Percentiles rank a stretch among this genome's conserved stretches.
Conservation (phyloP, 2,113 vertebrate species). For the Stercorarius parasiticus region DNA sequence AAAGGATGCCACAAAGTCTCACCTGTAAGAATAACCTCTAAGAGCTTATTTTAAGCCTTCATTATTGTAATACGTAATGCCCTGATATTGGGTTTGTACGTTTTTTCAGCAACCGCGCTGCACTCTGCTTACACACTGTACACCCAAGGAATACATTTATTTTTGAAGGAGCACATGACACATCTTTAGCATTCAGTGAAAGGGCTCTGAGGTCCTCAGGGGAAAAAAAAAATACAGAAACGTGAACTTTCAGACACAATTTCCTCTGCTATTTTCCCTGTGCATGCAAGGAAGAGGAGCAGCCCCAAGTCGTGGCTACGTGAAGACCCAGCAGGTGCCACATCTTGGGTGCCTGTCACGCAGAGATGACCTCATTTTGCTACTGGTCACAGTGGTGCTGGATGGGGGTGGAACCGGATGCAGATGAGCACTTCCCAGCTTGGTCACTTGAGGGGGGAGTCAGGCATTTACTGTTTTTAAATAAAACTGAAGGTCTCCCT, state of each 20-base stretch:
- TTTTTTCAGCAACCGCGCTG: background rate
- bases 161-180: fast-evolving
- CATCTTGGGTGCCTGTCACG: background rate
- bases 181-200: background rate
- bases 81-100: background rate
- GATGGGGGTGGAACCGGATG: fast-evolving
- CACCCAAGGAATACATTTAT: background rate
- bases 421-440: background rate
- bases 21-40: background rate
- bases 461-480: background rate
- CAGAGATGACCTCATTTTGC: background rate
- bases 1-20: background rate
- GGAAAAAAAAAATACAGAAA: background rate
- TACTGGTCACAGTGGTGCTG: background rate
- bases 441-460: background rate
- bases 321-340: background rate
- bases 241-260: fast-evolving
- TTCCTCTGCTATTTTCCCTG: background rate
- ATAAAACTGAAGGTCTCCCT: background rate
- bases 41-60: background rate
- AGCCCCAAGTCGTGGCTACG: fast-evolving
- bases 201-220: background rate
- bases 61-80: background rate
- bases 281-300: background rate
- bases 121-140: background rate